phyloP scores from a whole-genome alignment of 2,797 vertebrate genomes.

The Oophaga sylvatica region DNA sequence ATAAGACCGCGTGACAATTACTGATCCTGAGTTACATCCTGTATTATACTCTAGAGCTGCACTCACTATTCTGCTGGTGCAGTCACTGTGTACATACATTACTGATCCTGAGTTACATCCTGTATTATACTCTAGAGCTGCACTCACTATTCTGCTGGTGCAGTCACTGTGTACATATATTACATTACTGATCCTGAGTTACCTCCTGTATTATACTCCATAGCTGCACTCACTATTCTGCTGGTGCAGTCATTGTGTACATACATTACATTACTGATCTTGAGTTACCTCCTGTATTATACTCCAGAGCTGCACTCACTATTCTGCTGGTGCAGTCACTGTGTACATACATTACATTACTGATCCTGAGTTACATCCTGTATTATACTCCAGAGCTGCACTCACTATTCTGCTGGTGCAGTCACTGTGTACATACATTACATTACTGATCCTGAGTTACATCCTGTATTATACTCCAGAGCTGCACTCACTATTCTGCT shows the following conservation, averaged over 20 bases:
- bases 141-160: slow-evolving; percentile 3
- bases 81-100: slow-evolving; percentile 7
- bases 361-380: neutral
- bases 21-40: no score
- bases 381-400: neutral
- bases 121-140: slow-evolving; percentile 3
- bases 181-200: slow-evolving; percentile 1
- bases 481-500: slow-evolving; percentile 7
- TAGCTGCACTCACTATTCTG: slow-evolving; percentile 9
- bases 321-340: slow-evolving; percentile 9
- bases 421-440: neutral
- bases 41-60: neutral
- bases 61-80: neutral
- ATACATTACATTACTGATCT: neutral
- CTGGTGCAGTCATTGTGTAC: neutral
- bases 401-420: slow-evolving; percentile 6
- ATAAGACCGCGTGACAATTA: no score
- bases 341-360: slow-evolving; percentile 13
- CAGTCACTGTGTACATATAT: slow-evolving; percentile 7
- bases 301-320: slow-evolving; percentile 10
- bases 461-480: neutral
- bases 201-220: neutral
- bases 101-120: neutral
- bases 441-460: neutral
- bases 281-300: neutral